Conservation (phyloP, 2,113 vertebrate genomes). For the Aldabrachelys gigantea region DNA sequence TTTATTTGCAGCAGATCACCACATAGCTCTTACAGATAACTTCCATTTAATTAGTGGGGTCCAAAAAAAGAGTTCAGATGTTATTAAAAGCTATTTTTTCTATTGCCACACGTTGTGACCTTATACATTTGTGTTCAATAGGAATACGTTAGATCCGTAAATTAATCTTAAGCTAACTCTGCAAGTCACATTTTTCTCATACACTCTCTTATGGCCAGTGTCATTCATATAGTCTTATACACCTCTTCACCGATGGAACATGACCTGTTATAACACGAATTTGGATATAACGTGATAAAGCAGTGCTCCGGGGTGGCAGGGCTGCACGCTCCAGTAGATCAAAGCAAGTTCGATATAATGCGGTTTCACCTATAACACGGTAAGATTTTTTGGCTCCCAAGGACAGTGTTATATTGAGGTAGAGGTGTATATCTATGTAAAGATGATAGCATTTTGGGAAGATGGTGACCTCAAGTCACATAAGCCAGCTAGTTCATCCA, state of each 20-base stretch:
- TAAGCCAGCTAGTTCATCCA: neutral
- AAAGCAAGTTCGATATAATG: too few relatives aligned
- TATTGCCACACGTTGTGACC: neutral
- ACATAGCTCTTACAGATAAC: constrained; percentile 48
- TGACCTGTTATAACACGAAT: too few relatives aligned
- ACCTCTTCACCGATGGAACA: too few relatives aligned
- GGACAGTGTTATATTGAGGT: too few relatives aligned
- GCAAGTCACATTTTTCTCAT: neutral
- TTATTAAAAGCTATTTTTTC: neutral
- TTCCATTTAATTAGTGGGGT: neutral
- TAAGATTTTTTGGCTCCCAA: too few relatives aligned
- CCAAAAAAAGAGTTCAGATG: neutral
- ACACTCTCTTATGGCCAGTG: neutral
- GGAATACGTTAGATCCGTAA: neutral
- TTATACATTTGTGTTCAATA: neutral
- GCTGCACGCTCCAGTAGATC: too few relatives aligned
- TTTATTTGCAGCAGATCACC: constrained; percentile 52
- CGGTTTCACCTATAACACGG: too few relatives aligned
- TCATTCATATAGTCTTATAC: neutral
- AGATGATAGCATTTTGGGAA: neutral
- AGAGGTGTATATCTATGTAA: neutral
- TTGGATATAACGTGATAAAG: too few relatives aligned
- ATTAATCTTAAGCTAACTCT: neutral
- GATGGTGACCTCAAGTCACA: neutral
- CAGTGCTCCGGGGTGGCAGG: too few relatives aligned